phyloP scores from a whole-genome alignment of 2,113 vertebrate species.

The Parus major region DNA sequence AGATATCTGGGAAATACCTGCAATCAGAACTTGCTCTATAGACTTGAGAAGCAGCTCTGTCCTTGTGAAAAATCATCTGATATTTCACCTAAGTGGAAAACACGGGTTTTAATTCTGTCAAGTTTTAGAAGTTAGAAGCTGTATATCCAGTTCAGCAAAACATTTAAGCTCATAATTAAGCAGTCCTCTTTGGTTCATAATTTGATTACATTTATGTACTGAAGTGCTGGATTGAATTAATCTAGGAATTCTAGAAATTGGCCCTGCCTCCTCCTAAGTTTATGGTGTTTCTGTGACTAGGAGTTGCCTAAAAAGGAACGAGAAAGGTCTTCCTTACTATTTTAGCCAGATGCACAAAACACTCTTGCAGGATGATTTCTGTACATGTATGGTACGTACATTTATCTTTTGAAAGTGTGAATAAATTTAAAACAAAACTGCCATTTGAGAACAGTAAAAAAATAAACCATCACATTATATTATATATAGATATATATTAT shows the following conservation, averaged over 20 bases:
- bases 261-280: neutral
- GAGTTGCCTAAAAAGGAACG: neutral
- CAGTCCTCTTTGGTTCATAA: neutral
- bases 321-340: neutral
- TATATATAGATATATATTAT: too few relatives aligned
- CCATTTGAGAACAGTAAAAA: neutral
- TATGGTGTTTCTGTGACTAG: neutral
- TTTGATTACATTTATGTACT: neutral
- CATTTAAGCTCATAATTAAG: neutral
- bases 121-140: neutral
- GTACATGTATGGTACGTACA: neutral
- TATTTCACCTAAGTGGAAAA: neutral
- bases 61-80: neutral
- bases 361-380: neutral
- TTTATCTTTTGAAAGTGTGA: neutral
- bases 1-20: neutral
- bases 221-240: neutral
- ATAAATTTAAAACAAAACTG: neutral
- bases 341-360: neutral
- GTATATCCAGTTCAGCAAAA: neutral
- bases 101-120: neutral
- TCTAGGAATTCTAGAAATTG: neutral
- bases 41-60: neutral
- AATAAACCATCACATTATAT: neutral
- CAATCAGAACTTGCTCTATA: neutral